phyloP scores from a whole-genome alignment of 1,140 invertebrate species.

The Helicoverpa zea region DNA sequence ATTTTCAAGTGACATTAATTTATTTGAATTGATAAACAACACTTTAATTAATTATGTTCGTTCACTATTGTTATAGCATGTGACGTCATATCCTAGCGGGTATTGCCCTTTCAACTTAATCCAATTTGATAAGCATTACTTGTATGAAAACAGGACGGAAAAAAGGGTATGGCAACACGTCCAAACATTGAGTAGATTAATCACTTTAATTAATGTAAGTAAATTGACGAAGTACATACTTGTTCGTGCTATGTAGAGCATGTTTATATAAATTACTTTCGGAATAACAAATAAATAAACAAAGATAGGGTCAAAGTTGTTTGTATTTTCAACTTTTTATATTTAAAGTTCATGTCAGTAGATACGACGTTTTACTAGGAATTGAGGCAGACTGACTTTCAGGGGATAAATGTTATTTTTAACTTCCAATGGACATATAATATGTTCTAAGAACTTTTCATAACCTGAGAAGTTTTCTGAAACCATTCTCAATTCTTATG shows the following conservation, averaged over 20 bases:
- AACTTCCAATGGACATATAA: too few relatives aligned
- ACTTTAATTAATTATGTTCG: constrained; percentile 41
- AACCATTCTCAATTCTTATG: too few relatives aligned
- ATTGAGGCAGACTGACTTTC: too few relatives aligned
- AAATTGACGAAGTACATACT: constrained; percentile 1
- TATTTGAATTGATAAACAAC: constrained; percentile 29
- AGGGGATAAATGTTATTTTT: too few relatives aligned
- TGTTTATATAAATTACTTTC: not conserved
- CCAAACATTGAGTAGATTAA: constrained; percentile 41
- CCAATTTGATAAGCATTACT: constrained; percentile 53
- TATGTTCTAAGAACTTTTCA: too few relatives aligned
- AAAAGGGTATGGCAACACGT: constrained; percentile 51
- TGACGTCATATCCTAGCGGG: constrained; percentile 49
- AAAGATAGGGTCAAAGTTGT: too few relatives aligned
- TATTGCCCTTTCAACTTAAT: constrained; percentile 52
- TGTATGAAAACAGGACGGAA: constrained; percentile 52
- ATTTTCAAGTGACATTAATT: not conserved
- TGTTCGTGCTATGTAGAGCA: too few relatives aligned
- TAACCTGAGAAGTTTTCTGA: too few relatives aligned
- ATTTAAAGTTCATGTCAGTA: too few relatives aligned
- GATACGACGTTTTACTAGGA: too few relatives aligned
- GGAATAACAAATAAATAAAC: too few relatives aligned
- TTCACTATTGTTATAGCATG: constrained; percentile 47
- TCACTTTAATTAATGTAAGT: constrained; percentile 38
- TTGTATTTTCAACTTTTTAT: too few relatives aligned